Evolutionary conservation across 1,140 invertebrate species (phyloP).

Genomic region (honey bee (Apis mellifera)): DNA sequence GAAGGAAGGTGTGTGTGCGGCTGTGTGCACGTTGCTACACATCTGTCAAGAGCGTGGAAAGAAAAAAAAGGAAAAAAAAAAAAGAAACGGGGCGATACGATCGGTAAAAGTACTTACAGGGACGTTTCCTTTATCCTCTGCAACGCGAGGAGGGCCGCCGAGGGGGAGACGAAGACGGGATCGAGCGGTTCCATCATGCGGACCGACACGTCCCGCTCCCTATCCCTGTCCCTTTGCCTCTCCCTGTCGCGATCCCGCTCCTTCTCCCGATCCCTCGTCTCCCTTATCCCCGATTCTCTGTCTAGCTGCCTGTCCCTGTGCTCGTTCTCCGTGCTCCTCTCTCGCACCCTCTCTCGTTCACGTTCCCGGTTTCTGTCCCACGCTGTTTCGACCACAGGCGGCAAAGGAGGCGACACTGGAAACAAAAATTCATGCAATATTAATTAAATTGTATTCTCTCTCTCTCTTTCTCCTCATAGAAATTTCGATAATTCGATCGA

Average conservation of each 20-base stretch:
- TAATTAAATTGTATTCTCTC: neutral
- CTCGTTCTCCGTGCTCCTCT: slow-evolving; percentile 68
- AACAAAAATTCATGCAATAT: slow-evolving; percentile 6
- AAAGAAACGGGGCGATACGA: slow-evolving; percentile 16
- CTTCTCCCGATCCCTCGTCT: slow-evolving; percentile 66
- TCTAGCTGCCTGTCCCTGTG: slow-evolving; percentile 65
- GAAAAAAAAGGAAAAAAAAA: neutral
- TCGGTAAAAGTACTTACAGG: slow-evolving; percentile 77
- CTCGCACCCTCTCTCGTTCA: slow-evolving; percentile 69
- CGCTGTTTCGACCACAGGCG: slow-evolving; percentile 56
- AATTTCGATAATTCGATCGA: neutral
- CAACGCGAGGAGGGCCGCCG: slow-evolving; percentile 81
- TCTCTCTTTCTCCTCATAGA: too few relatives aligned
- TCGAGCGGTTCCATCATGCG: slow-evolving; percentile 78
- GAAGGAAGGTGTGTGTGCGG: too few relatives aligned
- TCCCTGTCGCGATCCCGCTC: slow-evolving; percentile 73
- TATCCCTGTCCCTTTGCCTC: slow-evolving; percentile 70
- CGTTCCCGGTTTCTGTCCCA: slow-evolving; percentile 65
- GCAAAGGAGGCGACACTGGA: slow-evolving; percentile 64
- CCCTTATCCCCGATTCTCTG: slow-evolving; percentile 64
- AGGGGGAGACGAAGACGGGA: slow-evolving; percentile 78
- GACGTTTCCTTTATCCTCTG: slow-evolving; percentile 83
- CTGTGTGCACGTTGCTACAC: neutral
- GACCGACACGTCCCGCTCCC: slow-evolving; percentile 74
- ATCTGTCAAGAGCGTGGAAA: slow-evolving; percentile 20